A percentile compares a stretch with the other conserved stretches of the same genome.
Conservation (phyloP, 2,113 vertebrate species). For the Channa maculata region DNA sequence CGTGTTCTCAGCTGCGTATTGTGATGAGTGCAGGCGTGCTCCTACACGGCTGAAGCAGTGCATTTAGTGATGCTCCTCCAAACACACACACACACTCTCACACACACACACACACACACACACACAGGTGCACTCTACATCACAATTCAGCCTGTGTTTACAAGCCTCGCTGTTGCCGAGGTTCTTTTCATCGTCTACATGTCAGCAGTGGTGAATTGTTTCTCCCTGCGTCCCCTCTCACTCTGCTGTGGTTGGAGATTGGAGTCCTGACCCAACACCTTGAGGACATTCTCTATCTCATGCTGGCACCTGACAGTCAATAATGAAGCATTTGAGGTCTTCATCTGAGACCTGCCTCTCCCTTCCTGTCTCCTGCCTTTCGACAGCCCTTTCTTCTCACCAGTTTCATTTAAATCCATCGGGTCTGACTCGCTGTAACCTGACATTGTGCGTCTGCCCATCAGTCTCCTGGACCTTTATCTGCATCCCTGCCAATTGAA, state of each 20-base stretch:
- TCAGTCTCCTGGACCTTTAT: constrained; percentile 39
- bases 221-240: constrained; percentile 33
- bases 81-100: background rate
- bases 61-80: background rate
- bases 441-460: constrained; percentile 39
- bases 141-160: constrained; percentile 38
- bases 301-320: constrained; percentile 69
- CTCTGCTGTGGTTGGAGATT: constrained; percentile 65
- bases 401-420: constrained; percentile 17
- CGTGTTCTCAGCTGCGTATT: background rate
- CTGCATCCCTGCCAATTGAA: constrained; percentile 17
- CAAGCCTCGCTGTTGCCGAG: background rate
- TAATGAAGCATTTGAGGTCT: constrained; percentile 74
- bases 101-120: background rate
- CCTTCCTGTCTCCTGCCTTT: constrained; percentile 5
- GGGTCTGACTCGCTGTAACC: constrained; percentile 18
- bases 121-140: background rate
- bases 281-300: constrained; percentile 64
- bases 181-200: constrained; percentile 34
- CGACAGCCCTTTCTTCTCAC: background rate
- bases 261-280: constrained; percentile 78
- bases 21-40: background rate
- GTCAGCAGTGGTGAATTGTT: constrained; percentile 67
- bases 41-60: constrained; percentile 4
- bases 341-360: constrained; percentile 51